Evolutionary conservation across 2,113 vertebrate genomes (phyloP).

Genomic region (Megaceryle torquata): DNA sequence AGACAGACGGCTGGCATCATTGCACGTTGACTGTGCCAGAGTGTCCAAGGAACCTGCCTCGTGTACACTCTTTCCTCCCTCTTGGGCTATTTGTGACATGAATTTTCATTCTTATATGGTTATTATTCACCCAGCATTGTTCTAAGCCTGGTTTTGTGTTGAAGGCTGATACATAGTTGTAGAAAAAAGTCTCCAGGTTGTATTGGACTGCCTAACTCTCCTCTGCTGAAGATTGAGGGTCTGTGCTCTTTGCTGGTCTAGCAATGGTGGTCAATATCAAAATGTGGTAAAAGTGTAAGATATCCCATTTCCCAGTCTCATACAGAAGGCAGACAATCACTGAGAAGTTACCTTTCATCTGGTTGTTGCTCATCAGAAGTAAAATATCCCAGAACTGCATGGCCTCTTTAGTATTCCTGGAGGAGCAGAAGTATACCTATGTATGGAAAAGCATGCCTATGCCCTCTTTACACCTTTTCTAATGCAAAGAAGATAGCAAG

Average conservation of each 20-base stretch:
- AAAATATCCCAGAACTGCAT: not conserved
- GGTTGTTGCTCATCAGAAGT: not conserved
- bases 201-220: not conserved
- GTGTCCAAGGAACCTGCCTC: accelerated
- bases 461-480: not conserved
- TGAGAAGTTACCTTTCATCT: not conserved
- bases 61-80: not conserved
- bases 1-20: not conserved
- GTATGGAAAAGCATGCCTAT: not conserved
- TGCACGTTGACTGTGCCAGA: not conserved
- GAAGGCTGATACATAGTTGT: not conserved
- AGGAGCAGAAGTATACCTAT: not conserved
- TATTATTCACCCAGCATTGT: not conserved
- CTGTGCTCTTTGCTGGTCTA: not conserved
- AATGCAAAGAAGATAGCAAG: not conserved
- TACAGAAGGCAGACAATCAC: not conserved
- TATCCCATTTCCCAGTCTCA: not conserved
- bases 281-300: not conserved
- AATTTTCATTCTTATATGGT: not conserved
- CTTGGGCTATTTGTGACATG: accelerated
- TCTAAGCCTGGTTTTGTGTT: not conserved
- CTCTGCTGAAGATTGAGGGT: not conserved
- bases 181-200: not conserved
- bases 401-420: not conserved
- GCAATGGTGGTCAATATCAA: not conserved